Conservation (phyloP, 1,140 invertebrate species). For the Achroia grisella region DNA sequence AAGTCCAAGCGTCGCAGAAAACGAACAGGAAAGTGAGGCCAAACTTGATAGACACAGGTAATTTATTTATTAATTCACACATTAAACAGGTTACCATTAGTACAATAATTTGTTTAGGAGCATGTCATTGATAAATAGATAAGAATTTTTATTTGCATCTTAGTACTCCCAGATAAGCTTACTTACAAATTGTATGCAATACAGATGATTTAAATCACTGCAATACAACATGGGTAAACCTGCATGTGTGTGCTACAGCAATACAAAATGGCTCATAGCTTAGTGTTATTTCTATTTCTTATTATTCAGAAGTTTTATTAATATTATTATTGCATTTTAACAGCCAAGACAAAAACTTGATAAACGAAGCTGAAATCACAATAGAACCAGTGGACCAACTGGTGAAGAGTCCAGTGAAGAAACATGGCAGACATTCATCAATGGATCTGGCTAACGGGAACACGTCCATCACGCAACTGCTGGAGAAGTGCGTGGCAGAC, state of each 20-base stretch:
- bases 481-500: conserved; percentile 59
- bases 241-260: no score
- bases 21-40: conserved; percentile 18
- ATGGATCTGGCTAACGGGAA: conserved; percentile 63
- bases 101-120: no score
- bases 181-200: no score
- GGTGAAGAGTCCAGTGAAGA: conserved; percentile 45
- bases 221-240: no score
- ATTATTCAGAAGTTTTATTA: conserved; percentile 3
- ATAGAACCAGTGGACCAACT: conserved; percentile 46
- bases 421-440: conserved; percentile 63
- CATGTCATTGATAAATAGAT: no score
- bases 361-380: conserved; percentile 61
- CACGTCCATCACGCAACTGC: conserved; percentile 56
- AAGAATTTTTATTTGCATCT: no score
- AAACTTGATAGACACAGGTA: conserved; percentile 25
- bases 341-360: conserved; percentile 56
- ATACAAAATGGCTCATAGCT: no score
- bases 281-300: no score
- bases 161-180: no score
- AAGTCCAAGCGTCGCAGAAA: conserved; percentile 7
- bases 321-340: not conserved
- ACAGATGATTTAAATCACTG: no score
- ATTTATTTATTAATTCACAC: conserved; percentile 4
- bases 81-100: no score